Evolutionary conservation across 2,888 invertebrate species (phyloP).

Genomic region (Calameuta filiformis): DNA sequence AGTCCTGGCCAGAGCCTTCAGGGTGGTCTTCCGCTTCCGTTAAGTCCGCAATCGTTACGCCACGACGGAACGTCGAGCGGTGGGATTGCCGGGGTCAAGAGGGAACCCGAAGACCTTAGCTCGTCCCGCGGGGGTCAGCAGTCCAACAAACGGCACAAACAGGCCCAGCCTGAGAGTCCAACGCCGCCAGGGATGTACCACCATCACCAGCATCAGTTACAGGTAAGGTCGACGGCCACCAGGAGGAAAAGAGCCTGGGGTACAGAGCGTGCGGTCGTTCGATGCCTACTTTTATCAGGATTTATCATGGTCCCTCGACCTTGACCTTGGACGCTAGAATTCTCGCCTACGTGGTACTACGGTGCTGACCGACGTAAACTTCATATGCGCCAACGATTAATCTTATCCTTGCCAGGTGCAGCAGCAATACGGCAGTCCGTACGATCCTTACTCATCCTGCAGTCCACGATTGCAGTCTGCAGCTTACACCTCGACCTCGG

Average conservation of each 20-base stretch:
- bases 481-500: slow-evolving; percentile 56
- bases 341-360: neutral
- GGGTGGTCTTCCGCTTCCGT: slow-evolving; percentile 59
- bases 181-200: slow-evolving; percentile 64
- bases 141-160: slow-evolving; percentile 57
- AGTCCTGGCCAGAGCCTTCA: slow-evolving; percentile 68
- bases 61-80: slow-evolving; percentile 55
- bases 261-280: neutral
- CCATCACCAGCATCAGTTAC: slow-evolving; percentile 63
- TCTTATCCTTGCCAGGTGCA: slow-evolving; percentile 42
- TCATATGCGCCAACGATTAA: neutral
- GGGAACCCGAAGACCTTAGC: slow-evolving; percentile 86
- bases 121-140: slow-evolving; percentile 59
- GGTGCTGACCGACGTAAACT: neutral
- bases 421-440: slow-evolving; percentile 60
- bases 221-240: slow-evolving; percentile 41
- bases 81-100: slow-evolving; percentile 71
- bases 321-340: neutral
- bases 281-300: neutral
- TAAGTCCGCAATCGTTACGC: slow-evolving; percentile 61
- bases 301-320: neutral
- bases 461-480: slow-evolving; percentile 60
- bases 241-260: neutral
- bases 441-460: slow-evolving; percentile 61
- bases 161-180: slow-evolving; percentile 60